These are phyloP conservation scores for Hemithea aestivaria DNA, from an alignment of 2,888 invertebrate species.

Conservation along the genomic window DNA sequence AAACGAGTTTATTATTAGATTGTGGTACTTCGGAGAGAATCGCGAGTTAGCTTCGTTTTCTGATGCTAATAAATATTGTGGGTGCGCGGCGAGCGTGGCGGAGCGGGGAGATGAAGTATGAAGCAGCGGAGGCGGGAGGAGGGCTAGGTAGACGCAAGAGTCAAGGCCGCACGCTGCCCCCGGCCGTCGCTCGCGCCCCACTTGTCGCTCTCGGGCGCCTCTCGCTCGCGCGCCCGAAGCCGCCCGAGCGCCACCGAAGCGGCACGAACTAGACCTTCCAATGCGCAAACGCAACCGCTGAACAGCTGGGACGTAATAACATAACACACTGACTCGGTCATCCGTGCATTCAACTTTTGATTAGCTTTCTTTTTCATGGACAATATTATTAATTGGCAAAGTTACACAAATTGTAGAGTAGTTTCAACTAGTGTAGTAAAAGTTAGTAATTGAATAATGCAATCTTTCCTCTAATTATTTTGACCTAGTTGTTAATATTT, in stretches of 20 bases:
- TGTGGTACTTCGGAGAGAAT: constrained; percentile 54
- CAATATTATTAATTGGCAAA: constrained; percentile 54
- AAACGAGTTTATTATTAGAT: constrained; percentile 75
- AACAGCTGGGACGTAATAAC: constrained; percentile 77
- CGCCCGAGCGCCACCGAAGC: constrained; percentile 54
- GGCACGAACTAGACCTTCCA: constrained; percentile 76
- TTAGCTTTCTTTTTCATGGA: constrained; percentile 73
- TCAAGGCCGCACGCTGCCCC: constrained; percentile 88
- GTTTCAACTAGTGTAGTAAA: constrained; percentile 5
- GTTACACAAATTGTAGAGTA: constrained; percentile 31
- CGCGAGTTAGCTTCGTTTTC: constrained; percentile 70
- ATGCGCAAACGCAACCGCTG: constrained; percentile 64
- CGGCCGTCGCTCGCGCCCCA: constrained; percentile 86
- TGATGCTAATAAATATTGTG: constrained; percentile 78
- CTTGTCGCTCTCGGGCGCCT: constrained; percentile 61
- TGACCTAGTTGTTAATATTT: too few species aligned
- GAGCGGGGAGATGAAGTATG: constrained; percentile 35
- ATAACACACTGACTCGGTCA: constrained; percentile 80
- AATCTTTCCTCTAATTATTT: too few species aligned
- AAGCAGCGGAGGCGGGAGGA: constrained; percentile 35
- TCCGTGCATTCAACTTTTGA: constrained; percentile 79
- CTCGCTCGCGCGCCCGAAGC: constrained; percentile 58
- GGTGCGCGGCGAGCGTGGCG: constrained; percentile 64
- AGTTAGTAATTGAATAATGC: too few species aligned
- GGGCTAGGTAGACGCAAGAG: constrained; percentile 67